These are phyloP conservation scores for Candoia aspera DNA, from an alignment of 2,113 vertebrate genomes.

Conservation along the genomic window DNA sequence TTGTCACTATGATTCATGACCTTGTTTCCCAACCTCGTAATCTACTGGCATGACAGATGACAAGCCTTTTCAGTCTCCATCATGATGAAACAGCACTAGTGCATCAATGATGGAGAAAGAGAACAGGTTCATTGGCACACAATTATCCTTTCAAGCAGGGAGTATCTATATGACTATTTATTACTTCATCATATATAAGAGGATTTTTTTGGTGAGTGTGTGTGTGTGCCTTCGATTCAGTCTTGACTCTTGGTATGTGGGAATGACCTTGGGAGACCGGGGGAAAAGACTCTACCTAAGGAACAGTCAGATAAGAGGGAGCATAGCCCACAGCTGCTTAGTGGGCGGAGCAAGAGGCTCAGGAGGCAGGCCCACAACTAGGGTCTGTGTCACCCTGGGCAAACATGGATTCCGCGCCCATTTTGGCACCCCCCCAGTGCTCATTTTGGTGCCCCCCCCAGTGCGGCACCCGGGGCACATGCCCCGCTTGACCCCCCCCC, in stretches of 20 bases:
- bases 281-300: no score
- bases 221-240: not conserved
- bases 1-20: not conserved
- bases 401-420: no score
- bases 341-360: no score
- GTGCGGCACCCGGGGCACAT: no score
- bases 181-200: not conserved
- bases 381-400: no score
- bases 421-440: no score
- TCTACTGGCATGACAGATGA: slow-evolving; percentile 11
- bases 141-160: not conserved
- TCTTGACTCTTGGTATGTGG: not conserved
- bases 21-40: not conserved
- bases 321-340: no score
- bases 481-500: no score
- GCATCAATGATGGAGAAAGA: not conserved
- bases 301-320: no score
- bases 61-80: slow-evolving; percentile 4
- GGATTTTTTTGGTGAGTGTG: not conserved
- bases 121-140: not conserved
- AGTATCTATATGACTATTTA: slow-evolving; percentile 1
- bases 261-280: no score
- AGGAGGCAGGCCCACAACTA: no score
- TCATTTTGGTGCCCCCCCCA: no score
- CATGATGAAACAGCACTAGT: not conserved